Percentiles rank a stretch among this genome's conserved stretches.
Evolutionary conservation across 2,888 invertebrate genomes (phyloP).

Genomic region (Pristionchus arcanus): DNA sequence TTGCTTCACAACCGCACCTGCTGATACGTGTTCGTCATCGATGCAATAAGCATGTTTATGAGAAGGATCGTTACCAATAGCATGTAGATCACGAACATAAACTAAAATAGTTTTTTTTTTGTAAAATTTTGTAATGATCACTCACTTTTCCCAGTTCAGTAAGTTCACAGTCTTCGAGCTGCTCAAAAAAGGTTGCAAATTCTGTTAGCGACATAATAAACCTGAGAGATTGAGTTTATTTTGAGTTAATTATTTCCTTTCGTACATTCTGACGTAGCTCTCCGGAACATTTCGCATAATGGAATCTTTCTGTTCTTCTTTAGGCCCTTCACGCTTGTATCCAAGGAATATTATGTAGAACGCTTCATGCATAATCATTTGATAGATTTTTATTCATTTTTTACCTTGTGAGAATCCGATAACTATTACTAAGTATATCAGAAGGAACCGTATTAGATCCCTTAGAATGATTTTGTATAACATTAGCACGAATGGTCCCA

Average conservation of each 20-base stretch:
- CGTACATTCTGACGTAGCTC: conserved; percentile 84
- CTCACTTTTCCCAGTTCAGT: conserved; percentile 83
- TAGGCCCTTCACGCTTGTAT: conserved; percentile 66
- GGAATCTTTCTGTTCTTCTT: conserved; percentile 62
- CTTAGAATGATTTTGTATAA: conserved; percentile 98
- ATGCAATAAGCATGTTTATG: conserved; percentile 95
- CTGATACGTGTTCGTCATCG: conserved; percentile 99
- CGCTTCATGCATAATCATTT: conserved; percentile 58
- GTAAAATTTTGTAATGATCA: neutral
- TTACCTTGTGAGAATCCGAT: conserved; percentile 95
- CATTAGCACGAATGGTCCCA: conserved; percentile 99
- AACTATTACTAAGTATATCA: conserved; percentile 96
- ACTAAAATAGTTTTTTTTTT: conserved; percentile 72
- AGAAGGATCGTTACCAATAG: conserved; percentile 94
- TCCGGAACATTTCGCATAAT: conserved; percentile 87
- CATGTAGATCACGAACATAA: conserved; percentile 95
- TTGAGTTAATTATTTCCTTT: neutral
- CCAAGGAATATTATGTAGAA: conserved; percentile 82
- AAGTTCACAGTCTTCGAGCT: conserved; percentile 88
- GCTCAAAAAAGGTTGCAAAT: conserved; percentile 94
- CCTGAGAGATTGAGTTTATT: conserved; percentile 54
- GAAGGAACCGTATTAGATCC: conserved; percentile 95
- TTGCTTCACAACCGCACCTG: conserved; percentile 81
- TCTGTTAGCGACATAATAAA: conserved; percentile 98
- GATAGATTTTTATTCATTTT: neutral